phyloP scores from a whole-genome alignment of 1,140 invertebrate species.

The Rhopalosiphum padi region DNA sequence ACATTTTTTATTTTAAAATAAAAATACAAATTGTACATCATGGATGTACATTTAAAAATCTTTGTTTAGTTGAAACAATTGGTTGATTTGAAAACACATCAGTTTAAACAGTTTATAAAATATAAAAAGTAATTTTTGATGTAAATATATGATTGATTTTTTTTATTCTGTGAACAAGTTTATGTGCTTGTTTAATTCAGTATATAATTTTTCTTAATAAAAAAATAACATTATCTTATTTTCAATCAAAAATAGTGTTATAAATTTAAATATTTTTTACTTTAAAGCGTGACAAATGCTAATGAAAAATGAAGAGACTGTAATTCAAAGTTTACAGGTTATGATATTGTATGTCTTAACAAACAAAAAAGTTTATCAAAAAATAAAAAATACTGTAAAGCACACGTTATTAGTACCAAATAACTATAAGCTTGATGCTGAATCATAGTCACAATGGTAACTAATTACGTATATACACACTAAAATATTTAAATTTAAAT shows the following conservation, averaged over 20 bases:
- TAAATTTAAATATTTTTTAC: not conserved
- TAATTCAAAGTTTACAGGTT: not conserved
- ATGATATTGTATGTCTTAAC: not conserved
- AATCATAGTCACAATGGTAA: not conserved
- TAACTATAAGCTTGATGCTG: slow-evolving; percentile 4
- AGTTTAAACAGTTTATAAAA: not conserved
- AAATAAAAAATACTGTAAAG: slow-evolving; percentile 44
- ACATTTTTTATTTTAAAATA: not conserved
- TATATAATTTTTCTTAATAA: not conserved
- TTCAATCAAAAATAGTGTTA: not conserved
- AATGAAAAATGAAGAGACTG: not conserved
- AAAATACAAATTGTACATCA: not conserved
- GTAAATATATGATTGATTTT: not conserved
- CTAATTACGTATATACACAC: not conserved
- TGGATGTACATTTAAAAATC: not conserved
- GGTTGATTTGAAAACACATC: not conserved
- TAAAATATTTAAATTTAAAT: slow-evolving; percentile 26
- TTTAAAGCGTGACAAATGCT: not conserved
- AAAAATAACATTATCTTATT: not conserved
- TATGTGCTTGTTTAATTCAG: not conserved
- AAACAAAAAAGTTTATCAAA: slow-evolving; percentile 14
- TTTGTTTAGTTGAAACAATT: not conserved
- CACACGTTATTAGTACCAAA: not conserved
- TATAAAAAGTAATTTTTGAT: not conserved
- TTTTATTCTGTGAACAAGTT: not conserved